phyloP scores from a whole-genome alignment of 2,797 vertebrate species.

The Mormyrus proboscirostris region DNA sequence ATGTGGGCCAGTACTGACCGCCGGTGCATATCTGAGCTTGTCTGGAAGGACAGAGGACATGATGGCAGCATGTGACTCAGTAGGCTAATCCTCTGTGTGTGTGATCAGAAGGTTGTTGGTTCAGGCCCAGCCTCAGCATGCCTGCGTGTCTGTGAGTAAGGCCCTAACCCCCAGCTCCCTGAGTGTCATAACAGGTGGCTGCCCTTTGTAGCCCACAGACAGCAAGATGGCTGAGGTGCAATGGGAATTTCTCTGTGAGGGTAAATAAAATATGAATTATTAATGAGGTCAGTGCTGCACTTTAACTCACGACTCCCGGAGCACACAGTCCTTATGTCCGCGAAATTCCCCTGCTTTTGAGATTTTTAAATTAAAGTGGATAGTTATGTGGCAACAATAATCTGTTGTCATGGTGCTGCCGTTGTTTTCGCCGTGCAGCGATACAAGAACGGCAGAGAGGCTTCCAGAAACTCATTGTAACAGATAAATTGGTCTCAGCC shows the following conservation, averaged over 20 bases:
- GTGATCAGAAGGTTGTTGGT: not conserved
- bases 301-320: not conserved
- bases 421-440: not conserved
- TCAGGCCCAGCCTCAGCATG: not conserved
- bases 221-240: not conserved
- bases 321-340: not conserved
- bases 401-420: not conserved
- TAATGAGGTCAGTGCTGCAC: not conserved
- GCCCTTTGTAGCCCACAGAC: not conserved
- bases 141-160: not conserved
- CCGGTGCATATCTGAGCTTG: not conserved
- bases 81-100: not conserved
- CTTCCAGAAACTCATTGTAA: not conserved
- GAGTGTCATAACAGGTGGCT: not conserved
- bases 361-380: not conserved
- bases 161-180: not conserved
- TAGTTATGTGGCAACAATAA: not conserved
- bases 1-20: not conserved
- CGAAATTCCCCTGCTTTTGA: not conserved
- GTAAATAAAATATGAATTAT: not conserved
- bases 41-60: not conserved
- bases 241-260: not conserved
- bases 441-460: not conserved
- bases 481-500: not conserved
- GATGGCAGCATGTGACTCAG: not conserved